phyloP scores from a whole-genome alignment of 2,888 invertebrate species.

The Latrodectus elegans region DNA sequence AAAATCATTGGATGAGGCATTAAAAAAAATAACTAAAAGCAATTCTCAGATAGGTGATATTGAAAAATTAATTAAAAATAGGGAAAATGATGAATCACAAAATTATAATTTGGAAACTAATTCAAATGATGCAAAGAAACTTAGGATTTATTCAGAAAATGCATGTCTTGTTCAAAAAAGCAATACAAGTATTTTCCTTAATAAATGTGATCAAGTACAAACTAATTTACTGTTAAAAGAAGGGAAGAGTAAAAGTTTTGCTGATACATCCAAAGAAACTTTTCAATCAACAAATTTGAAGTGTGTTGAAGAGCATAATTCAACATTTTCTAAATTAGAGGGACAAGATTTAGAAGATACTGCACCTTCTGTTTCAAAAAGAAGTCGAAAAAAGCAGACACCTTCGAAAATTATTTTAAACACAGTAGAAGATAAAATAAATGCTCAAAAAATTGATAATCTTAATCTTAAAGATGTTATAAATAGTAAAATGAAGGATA shows the following conservation, averaged over 20 bases:
- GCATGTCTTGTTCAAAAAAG: no score
- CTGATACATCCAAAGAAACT: no score
- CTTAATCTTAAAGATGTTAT: not conserved
- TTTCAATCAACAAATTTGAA: no score
- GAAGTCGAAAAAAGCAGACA: not conserved
- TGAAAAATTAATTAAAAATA: not conserved
- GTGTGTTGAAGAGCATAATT: not conserved
- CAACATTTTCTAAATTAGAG: not conserved
- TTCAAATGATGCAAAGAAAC: no score
- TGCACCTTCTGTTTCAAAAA: not conserved
- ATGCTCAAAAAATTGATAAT: not conserved
- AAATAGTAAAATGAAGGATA: not conserved
- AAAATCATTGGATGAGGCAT: not conserved
- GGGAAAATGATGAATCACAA: no score
- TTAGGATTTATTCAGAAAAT: no score
- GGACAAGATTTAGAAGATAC: not conserved
- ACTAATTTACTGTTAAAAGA: no score
- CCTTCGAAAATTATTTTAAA: not conserved
- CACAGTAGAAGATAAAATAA: not conserved
- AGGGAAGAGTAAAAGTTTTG: no score
- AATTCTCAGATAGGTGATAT: not conserved
- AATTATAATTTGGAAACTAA: no score
- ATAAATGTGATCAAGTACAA: no score
- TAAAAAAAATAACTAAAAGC: not conserved
- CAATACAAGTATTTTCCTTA: no score